These are phyloP conservation scores for Brachionichthys hirsutus DNA, from an alignment of 2,113 vertebrate genomes.

Conservation along the genomic window DNA sequence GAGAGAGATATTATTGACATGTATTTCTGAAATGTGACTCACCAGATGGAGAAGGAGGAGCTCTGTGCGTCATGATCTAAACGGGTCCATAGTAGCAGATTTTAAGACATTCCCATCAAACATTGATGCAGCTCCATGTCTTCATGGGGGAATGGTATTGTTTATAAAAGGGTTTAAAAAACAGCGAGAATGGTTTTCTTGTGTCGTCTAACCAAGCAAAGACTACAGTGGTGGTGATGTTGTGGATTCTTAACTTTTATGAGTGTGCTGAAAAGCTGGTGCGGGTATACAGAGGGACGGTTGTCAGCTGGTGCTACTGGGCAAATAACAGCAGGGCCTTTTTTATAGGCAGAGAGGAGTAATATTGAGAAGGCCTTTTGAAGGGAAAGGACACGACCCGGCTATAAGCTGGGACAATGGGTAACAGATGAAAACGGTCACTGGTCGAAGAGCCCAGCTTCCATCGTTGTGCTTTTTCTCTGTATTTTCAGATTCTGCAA, in stretches of 20 bases:
- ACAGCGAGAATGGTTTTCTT: not conserved
- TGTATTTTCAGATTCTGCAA: not conserved
- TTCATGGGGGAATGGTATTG: no score
- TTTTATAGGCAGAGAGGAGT: constrained; percentile 39
- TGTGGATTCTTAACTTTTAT: constrained; percentile 43
- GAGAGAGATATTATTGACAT: no score
- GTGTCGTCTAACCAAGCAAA: constrained; percentile 26
- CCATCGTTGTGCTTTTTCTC: not conserved
- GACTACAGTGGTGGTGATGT: constrained; percentile 23
- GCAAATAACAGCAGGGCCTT: constrained; percentile 40
- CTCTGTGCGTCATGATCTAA: no score
- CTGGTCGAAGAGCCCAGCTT: constrained; percentile 4
- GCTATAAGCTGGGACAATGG: constrained; percentile 46
- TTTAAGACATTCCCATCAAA: no score
- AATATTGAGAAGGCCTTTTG: constrained; percentile 68
- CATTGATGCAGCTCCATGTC: no score
- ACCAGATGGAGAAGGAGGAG: no score
- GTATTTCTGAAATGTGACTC: no score
- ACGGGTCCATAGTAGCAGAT: no score
- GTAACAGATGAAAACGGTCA: constrained; percentile 49
- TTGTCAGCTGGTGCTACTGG: constrained; percentile 38
- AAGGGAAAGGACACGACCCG: constrained; percentile 60
- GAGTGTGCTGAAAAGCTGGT: constrained; percentile 52
- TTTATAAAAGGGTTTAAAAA: no score
- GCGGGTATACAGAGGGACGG: constrained; percentile 38